Percentiles rank a stretch among this genome's conserved stretches.
Evolutionary conservation across 2,888 invertebrate species (phyloP).

Genomic region (Apantesis nais): DNA sequence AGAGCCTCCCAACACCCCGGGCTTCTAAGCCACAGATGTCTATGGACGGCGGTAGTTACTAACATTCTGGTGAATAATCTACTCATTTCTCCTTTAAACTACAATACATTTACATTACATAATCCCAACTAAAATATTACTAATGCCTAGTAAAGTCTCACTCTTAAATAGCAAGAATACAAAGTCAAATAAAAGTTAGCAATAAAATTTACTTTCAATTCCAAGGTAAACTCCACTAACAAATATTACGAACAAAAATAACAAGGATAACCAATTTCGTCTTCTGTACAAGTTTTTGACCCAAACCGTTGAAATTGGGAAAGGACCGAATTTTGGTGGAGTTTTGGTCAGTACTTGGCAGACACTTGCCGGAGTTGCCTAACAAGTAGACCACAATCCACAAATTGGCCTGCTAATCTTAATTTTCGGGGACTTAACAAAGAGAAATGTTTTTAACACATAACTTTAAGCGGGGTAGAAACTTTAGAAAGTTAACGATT

Average conservation of each 20-base stretch:
- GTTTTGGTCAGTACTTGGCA: slow-evolving; percentile 40
- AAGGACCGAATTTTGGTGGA: slow-evolving; percentile 30
- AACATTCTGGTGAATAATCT: no score
- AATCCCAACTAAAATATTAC: no score
- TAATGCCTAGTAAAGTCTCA: neutral
- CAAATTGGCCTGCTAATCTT: slow-evolving; percentile 43
- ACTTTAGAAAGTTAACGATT: slow-evolving; percentile 39
- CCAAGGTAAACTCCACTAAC: slow-evolving; percentile 26
- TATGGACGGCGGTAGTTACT: no score
- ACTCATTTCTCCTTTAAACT: no score
- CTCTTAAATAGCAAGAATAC: neutral
- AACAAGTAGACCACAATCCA: slow-evolving; percentile 34
- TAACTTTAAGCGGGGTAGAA: slow-evolving; percentile 41
- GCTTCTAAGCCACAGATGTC: no score
- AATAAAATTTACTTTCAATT: slow-evolving; percentile 14
- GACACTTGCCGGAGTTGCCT: slow-evolving; percentile 31
- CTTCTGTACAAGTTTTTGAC: slow-evolving; percentile 40
- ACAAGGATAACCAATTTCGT: slow-evolving; percentile 44
- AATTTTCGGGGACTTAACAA: slow-evolving; percentile 40
- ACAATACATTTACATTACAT: no score
- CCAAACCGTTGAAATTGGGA: slow-evolving; percentile 28
- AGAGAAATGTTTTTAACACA: slow-evolving; percentile 46
- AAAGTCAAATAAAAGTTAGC: neutral
- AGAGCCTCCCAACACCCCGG: no score
- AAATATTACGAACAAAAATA: slow-evolving; percentile 37